Percentiles rank a stretch among this genome's conserved stretches.
phyloP scores from a whole-genome alignment of 1,140 invertebrate species.

The Brachionus sp. region DNA sequence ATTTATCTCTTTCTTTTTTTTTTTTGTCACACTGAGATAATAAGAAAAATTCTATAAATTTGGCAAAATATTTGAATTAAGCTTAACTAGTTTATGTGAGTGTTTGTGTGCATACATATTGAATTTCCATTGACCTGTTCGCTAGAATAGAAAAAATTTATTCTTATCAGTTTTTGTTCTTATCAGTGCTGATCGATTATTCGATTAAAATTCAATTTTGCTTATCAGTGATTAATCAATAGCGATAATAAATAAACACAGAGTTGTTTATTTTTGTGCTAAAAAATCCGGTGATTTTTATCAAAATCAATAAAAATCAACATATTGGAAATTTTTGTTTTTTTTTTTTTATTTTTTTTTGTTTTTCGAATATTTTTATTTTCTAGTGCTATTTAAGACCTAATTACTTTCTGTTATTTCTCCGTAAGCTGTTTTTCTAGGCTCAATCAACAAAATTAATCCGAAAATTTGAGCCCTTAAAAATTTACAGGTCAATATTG shows the following conservation, averaged over 20 bases:
- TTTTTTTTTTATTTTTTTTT: too few relatives aligned
- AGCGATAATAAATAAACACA: constrained; percentile 10
- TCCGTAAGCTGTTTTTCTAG: constrained; percentile 27
- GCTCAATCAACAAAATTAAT: not conserved
- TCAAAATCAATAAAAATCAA: constrained; percentile 11
- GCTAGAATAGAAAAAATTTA: not conserved
- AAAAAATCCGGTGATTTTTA: constrained; percentile 25
- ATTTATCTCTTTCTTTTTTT: not conserved
- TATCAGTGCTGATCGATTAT: not conserved
- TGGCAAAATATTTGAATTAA: constrained; percentile 14
- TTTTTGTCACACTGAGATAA: constrained; percentile 34
- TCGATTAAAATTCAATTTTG: not conserved
- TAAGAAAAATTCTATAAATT: constrained; percentile 16
- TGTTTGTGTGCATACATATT: not conserved
- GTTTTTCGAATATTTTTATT: not conserved
- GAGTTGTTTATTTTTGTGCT: not conserved
- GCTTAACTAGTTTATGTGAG: not conserved
- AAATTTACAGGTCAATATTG: not conserved
- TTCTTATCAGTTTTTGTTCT: not conserved
- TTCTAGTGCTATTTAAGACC: constrained; percentile 29
- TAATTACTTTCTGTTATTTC: constrained; percentile 24
- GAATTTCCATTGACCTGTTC: not conserved
- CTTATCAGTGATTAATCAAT: constrained; percentile 29
- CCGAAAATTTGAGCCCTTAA: constrained; percentile 10
- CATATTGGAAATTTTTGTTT: constrained; percentile 1